Evolutionary conservation across 2,888 invertebrate genomes (phyloP), one percentile per base, ranked within the genome.

Genomic region (Brachyptera risi): DNA sequence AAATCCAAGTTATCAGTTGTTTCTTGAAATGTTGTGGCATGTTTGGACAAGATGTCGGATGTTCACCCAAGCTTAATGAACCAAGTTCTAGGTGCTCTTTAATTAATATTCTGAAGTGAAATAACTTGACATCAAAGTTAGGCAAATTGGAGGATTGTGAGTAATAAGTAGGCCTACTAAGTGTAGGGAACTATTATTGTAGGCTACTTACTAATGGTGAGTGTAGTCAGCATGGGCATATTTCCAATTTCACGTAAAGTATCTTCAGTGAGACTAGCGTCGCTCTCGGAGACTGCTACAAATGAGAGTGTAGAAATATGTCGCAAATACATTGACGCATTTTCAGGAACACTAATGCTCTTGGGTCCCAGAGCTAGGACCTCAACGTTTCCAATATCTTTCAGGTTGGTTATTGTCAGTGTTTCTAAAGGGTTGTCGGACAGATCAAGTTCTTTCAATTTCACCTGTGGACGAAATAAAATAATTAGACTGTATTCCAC

Each of bases 401-500:
- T 26, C n/a, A 40, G 31, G 24, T 54, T 26, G 5, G 9, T 17
- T n/a, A 17, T 17, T 7, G 47, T 23, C 21, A 42, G 21, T 11
- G 15, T 19, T 5, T 60, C 56, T 3, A 64, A 19, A 2, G 47
- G 62, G 47, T 64, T 64, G 17, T 40, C 54, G 47, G 60, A 60
- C 42, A 64, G 57, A 42, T 64, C 17, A 15, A 64, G 47, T 3
- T 15, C 24, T 24, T 58, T 49, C 23, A 63, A 11, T 31, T 11
- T 31, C 31, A 31, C 5, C 31, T 31, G 7, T 31, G 31, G 11
- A 31, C 5, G 7, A 31, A 7, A 31, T 11, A 31, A 31, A 31
- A 31, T 31, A 31, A 31, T 31, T 31, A 11, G 7, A 7, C 11
- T 31, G 7, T 31, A 31, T 31, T 31, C 11, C 31, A 31, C 5